Evolutionary conservation across 2,113 vertebrate genomes (phyloP), one percentile per base, ranked within the genome.

Genomic region (Indicator indicator): DNA sequence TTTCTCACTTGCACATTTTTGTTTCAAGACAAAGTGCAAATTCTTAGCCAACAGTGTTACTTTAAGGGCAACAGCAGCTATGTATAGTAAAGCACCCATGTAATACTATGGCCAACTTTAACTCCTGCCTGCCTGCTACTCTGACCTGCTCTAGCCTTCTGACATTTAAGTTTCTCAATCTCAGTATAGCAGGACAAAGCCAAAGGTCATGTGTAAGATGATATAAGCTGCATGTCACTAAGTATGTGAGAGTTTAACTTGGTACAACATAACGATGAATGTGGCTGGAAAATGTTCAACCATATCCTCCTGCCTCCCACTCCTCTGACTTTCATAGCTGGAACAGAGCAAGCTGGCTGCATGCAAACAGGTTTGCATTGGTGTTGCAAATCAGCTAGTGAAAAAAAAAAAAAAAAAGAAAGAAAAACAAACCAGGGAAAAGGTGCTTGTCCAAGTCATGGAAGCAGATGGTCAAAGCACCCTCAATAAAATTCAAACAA

Each of bases 131-230:
- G 77, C 67, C 56, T 64, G 65, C 68, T 86, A 12, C 15, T 88
- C 77, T 79, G 88, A 82, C 38, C 86, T 82, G 44, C 70, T 95
- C 10, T 55, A 82, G 36, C 46, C 67, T 85, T 85, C 76, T 86
- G 69, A 94, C 88, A 93, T 86, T 86, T 74, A 60, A 56, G 30
- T 71, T 83, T 74, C 82, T 63, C 72, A 94, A 76, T 38, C 71
- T 80, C 68, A 81, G 36, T 77, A 90, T 94, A 93, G 72, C 72
- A 88, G 42, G 46, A 59, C 59, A 83, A 80, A 72, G 62, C 81
- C 83, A 86, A 79, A 94, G 68, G 75, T 78, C 69, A 6, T 44
- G 46, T 40, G 86, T 63, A 94, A 96, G 62, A 83, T 63, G 68
- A 95, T 82, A 84, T 5, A 79, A 89, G 19, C 38, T 65, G 44